Percentiles rank a stretch among this genome's conserved stretches.
These are phyloP conservation scores for Nomada fucata DNA, from an alignment of 2,888 invertebrate species.

Conservation along the genomic window DNA sequence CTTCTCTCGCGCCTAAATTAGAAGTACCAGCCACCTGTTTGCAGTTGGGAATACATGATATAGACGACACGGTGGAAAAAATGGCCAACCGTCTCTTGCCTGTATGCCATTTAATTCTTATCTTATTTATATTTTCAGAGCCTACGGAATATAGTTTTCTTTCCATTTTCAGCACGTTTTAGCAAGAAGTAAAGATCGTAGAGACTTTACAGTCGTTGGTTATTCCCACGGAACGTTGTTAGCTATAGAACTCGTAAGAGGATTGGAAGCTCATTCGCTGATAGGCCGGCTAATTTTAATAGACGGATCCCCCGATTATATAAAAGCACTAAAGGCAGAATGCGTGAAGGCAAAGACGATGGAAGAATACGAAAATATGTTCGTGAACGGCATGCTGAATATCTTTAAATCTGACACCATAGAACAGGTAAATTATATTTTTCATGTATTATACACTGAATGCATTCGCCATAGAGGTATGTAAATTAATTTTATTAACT, in stretches of 20 bases:
- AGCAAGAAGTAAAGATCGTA: conserved; percentile 79
- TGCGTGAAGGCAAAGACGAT: conserved; percentile 85
- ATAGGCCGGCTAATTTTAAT: conserved; percentile 89
- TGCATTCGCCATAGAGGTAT: background rate
- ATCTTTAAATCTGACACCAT: conserved; percentile 84
- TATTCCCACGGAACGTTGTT: conserved; percentile 95
- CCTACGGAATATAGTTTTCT: background rate
- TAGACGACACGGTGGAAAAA: conserved; percentile 1
- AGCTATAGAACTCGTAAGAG: conserved; percentile 90
- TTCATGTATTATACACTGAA: background rate
- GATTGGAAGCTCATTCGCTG: conserved; percentile 89
- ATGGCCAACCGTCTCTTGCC: conserved; percentile 44
- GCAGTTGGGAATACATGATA: conserved; percentile 62
- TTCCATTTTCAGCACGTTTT: conserved; percentile 85
- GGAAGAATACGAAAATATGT: conserved; percentile 85
- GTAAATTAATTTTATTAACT: conserved; percentile 18
- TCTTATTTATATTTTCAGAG: background rate
- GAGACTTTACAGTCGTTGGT: conserved; percentile 90
- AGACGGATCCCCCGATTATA: conserved; percentile 92
- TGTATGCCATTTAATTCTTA: conserved; percentile 32
- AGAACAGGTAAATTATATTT: conserved; percentile 77
- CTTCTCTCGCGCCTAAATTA: conserved; percentile 76
- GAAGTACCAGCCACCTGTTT: conserved; percentile 77
- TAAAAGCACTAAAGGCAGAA: conserved; percentile 86
- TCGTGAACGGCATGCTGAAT: conserved; percentile 86